A percentile compares a stretch with the other conserved stretches of the same genome.
Evolutionary conservation across 2,888 invertebrate species (phyloP).

Genomic region (Papilio demoleus): DNA sequence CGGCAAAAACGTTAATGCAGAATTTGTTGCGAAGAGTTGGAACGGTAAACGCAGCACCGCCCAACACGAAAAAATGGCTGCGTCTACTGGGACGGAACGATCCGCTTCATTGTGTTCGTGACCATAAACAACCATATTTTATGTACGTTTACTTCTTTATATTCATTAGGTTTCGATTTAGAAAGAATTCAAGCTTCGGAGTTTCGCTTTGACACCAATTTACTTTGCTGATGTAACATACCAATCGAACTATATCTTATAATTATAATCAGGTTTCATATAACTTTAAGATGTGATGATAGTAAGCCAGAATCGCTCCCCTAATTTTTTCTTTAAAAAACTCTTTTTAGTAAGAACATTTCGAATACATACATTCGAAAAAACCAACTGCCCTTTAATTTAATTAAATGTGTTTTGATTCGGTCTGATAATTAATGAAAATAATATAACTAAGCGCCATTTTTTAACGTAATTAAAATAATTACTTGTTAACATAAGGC

Average conservation of each 20-base stretch:
- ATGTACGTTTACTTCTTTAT: constrained; percentile 20
- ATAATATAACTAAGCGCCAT: background rate
- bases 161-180: constrained; percentile 11
- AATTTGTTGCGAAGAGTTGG: constrained; percentile 45
- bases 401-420: constrained; percentile 4
- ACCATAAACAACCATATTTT: constrained; percentile 49
- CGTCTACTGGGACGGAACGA: constrained; percentile 70
- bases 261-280: background rate
- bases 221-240: background rate
- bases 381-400: background rate
- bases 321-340: background rate
- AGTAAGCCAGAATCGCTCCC: background rate
- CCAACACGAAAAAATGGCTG: constrained; percentile 67
- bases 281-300: background rate
- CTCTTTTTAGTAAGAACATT: background rate
- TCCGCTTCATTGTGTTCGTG: constrained; percentile 69
- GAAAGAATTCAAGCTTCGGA: background rate
- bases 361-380: background rate
- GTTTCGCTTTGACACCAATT: background rate
- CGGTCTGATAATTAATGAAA: constrained; percentile 9
- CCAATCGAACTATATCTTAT: background rate
- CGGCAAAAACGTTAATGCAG: constrained; percentile 46
- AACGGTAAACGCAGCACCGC: constrained; percentile 47
- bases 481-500: background rate
- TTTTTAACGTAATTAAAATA: constrained; percentile 11